Percentiles rank a stretch among this genome's conserved stretches.
Conservation (phyloP, 2,797 vertebrate genomes). For the Pantherophis vulpinus region DNA sequence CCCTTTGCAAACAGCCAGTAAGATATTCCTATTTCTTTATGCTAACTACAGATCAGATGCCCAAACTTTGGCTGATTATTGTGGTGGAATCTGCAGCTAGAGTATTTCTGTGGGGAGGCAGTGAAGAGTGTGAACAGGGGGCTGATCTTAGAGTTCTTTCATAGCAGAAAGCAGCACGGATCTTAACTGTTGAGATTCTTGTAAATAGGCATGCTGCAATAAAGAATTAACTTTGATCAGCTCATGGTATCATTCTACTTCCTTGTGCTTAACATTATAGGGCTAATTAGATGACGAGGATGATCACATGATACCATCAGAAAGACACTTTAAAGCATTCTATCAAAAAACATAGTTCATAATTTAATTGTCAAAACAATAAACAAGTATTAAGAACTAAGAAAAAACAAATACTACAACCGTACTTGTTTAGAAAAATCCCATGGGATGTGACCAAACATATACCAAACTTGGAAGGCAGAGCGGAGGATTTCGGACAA, state of each 20-base stretch:
- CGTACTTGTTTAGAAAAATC: background rate
- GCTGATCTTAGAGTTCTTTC: background rate
- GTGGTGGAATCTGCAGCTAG: background rate
- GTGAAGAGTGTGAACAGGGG: background rate
- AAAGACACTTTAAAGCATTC: background rate
- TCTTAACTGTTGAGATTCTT: background rate
- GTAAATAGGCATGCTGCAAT: background rate
- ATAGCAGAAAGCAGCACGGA: background rate
- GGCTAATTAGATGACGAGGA: background rate
- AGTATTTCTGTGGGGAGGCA: background rate
- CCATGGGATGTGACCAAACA: background rate
- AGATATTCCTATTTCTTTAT: background rate
- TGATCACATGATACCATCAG: background rate
- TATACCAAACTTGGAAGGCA: too few species aligned
- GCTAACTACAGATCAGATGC: background rate
- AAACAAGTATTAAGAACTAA: background rate
- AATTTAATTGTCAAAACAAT: background rate
- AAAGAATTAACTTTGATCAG: background rate
- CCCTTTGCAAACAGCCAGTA: background rate
- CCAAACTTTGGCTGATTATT: background rate
- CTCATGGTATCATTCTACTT: background rate
- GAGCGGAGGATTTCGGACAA: too few species aligned
- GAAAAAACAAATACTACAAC: background rate
- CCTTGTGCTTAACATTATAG: background rate
- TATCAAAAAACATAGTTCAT: background rate